These are phyloP conservation scores for Hydriomena furcata DNA, from an alignment of 2,888 invertebrate species.

Conservation along the genomic window DNA sequence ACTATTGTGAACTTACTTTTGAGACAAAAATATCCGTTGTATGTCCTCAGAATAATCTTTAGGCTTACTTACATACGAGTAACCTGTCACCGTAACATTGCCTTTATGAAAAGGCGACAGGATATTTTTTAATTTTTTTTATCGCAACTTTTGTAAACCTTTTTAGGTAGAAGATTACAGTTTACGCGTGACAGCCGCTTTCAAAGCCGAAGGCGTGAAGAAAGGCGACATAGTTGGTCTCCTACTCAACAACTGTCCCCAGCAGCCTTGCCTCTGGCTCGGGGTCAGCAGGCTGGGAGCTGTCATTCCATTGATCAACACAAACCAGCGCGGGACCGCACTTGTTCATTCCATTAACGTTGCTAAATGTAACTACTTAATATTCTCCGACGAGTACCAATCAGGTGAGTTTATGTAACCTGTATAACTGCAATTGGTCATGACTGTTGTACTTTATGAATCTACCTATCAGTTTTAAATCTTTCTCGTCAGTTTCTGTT, in stretches of 20 bases:
- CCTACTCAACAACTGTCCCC: slow-evolving; percentile 95
- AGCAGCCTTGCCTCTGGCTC: slow-evolving; percentile 96
- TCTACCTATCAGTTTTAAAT: too few species aligned
- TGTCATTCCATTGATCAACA: slow-evolving; percentile 95
- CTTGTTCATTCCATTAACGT: slow-evolving; percentile 94
- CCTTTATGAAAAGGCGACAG: too few species aligned
- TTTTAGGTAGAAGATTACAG: slow-evolving; percentile 92
- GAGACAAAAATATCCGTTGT: too few species aligned
- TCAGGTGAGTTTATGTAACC: slow-evolving; percentile 74
- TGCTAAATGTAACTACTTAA: slow-evolving; percentile 92
- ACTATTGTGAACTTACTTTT: too few species aligned
- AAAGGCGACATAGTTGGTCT: slow-evolving; percentile 95
- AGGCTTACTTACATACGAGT: too few species aligned
- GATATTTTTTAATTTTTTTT: too few species aligned
- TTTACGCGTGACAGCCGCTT: slow-evolving; percentile 91
- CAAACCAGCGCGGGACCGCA: slow-evolving; percentile 92
- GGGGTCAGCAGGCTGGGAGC: slow-evolving; percentile 95
- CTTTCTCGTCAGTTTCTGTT: too few species aligned
- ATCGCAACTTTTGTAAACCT: too few species aligned
- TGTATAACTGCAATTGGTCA: not conserved
- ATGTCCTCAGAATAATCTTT: too few species aligned
- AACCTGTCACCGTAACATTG: too few species aligned
- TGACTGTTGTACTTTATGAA: too few species aligned
- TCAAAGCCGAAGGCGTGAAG: slow-evolving; percentile 90
- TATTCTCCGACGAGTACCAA: slow-evolving; percentile 89